phyloP scores from a whole-genome alignment of 2,113 vertebrate genomes.

The Jacana jacana region DNA sequence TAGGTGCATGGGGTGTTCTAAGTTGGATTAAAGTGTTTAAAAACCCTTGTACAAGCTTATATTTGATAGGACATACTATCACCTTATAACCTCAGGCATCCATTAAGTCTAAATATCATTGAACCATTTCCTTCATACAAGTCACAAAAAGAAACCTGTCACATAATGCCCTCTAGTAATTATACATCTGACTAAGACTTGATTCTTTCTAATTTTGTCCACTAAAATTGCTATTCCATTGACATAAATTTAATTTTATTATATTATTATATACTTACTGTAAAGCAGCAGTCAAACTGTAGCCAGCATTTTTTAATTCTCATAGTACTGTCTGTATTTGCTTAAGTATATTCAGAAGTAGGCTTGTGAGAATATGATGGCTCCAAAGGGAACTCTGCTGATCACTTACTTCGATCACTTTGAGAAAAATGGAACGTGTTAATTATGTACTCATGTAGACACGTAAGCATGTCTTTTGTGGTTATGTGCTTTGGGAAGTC shows the following conservation, averaged over 20 bases:
- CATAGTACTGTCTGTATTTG: background rate
- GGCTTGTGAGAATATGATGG: background rate
- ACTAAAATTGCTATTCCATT: background rate
- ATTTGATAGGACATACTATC: background rate
- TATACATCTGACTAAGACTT: background rate
- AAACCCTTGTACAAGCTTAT: background rate
- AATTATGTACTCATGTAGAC: background rate
- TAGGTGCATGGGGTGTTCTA: background rate
- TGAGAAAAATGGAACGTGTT: background rate
- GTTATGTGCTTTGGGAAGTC: background rate
- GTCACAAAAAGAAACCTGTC: background rate
- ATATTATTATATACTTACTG: background rate
- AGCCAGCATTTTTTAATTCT: background rate
- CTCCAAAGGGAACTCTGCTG: background rate
- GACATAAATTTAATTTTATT: background rate
- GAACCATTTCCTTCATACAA: background rate
- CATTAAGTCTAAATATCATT: background rate
- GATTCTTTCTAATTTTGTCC: background rate
- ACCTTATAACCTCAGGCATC: background rate
- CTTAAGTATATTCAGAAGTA: background rate
- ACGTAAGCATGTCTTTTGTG: background rate
- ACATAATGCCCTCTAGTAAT: background rate
- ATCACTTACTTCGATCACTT: background rate
- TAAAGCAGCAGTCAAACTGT: background rate
- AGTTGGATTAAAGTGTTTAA: background rate